A percentile compares a stretch with the other conserved stretches of the same genome.
Evolutionary conservation across 2,797 vertebrate genomes (phyloP).

Genomic region (Vespertilio murinus): DNA sequence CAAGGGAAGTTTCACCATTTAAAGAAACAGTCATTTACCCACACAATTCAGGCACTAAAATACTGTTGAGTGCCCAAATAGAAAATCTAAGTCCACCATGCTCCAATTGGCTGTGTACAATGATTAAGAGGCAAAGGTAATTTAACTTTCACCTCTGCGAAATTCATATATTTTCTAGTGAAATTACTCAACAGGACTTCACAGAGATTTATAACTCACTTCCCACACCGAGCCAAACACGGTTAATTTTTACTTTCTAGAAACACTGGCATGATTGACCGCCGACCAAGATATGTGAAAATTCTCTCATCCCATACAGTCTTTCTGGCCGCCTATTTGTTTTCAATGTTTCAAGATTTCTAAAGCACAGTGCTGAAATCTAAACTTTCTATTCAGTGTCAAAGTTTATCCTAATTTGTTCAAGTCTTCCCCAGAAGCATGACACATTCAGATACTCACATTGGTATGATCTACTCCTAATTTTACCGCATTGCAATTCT

Average conservation of each 20-base stretch:
- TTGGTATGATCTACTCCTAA: conserved; percentile 41
- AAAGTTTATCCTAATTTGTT: conserved; percentile 61
- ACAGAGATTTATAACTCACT: conserved; percentile 61
- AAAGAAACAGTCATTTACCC: background rate
- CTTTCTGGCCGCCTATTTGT: conserved; percentile 46
- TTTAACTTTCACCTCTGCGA: conserved; percentile 53
- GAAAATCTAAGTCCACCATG: background rate
- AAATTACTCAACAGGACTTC: conserved; percentile 59
- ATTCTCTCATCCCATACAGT: conserved; percentile 13
- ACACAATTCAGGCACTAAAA: background rate
- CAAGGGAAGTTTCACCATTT: background rate
- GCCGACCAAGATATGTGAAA: conserved; percentile 47
- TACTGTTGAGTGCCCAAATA: background rate
- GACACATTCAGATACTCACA: conserved; percentile 41
- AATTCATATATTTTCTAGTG: conserved; percentile 65
- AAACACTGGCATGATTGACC: conserved; percentile 49
- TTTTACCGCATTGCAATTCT: conserved; percentile 70
- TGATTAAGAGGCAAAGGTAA: conserved; percentile 57
- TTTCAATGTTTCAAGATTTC: conserved; percentile 40
- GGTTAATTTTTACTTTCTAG: conserved; percentile 58
- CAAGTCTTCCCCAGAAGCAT: conserved; percentile 55
- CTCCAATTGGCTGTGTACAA: background rate
- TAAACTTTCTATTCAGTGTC: conserved; percentile 26
- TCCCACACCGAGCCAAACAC: conserved; percentile 52
- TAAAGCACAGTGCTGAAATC: background rate